Conservation (phyloP, 2,888 invertebrate genomes). For the Hirudinaria manillensis region DNA sequence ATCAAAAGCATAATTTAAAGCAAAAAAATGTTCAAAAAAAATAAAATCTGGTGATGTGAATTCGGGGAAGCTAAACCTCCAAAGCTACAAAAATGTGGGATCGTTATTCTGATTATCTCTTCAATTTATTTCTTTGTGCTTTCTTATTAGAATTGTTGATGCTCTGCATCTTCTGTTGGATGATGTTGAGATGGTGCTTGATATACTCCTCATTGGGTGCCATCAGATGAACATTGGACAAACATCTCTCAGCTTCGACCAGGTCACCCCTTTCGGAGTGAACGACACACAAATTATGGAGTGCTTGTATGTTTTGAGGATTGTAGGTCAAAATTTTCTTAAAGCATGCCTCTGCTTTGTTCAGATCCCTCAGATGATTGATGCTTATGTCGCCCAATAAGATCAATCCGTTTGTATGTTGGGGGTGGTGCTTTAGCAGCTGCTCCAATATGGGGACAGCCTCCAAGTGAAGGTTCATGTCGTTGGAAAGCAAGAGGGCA, state of each 20-base stretch:
- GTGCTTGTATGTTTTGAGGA: conserved; percentile 59
- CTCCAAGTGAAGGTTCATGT: conserved; percentile 69
- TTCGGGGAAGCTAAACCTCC: no score
- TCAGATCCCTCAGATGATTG: conserved; percentile 85
- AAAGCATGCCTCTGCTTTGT: conserved; percentile 91
- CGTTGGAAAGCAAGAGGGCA: conserved; percentile 75
- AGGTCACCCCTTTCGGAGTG: conserved; percentile 84
- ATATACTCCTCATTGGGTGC: conserved; percentile 89
- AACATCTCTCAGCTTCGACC: conserved; percentile 75
- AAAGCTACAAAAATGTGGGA: no score
- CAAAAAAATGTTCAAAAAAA: no score
- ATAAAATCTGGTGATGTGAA: no score
- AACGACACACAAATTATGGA: conserved; percentile 92
- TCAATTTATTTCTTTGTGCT: no score
- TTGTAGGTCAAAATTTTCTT: conserved; percentile 77
- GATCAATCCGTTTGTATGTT: conserved; percentile 59
- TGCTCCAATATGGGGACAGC: conserved; percentile 87
- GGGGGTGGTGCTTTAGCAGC: conserved; percentile 60
- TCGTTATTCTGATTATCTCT: no score
- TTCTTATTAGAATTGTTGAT: background rate
- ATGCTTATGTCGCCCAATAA: conserved; percentile 90
- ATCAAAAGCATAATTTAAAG: no score
- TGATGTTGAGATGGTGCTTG: conserved; percentile 78
- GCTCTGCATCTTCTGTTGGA: conserved; percentile 61
- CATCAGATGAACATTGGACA: conserved; percentile 66